Evolutionary conservation across 53 echinoderm and acorn worm species (phyloP), one percentile per base, ranked within the genome.

Genomic region (Echinarachnius parma): DNA sequence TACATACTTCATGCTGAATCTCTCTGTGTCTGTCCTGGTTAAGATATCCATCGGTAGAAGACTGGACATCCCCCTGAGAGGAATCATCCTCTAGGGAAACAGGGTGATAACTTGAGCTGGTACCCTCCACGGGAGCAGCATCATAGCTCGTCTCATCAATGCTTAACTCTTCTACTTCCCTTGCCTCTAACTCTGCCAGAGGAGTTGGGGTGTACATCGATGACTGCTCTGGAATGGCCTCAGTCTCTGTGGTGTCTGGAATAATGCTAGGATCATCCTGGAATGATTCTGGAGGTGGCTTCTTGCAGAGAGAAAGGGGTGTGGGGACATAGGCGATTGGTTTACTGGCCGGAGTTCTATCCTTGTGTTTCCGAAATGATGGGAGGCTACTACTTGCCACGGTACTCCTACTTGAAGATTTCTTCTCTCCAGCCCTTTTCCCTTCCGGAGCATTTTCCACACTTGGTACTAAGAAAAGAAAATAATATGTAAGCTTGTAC

Each of bases 301-400:
- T 69, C 70, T 69, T 69, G 70, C 70, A 69, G 31, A 69, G 70
- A 36, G 53, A 69, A 2, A 69, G 54, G n/a, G 70, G 70, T 22
- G 70, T 69, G 10, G 70, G 70, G 21, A 69, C 70, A 69, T 69
- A 69, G 31, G 32, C 31, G 53, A 69, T 69, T 13, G 53, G 53
- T 34, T 69, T 69, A 34, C 23, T 11, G 27, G 35, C 16, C 21
- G 70, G 70, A 0, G 53, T 69, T 8, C 70, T 30, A 34, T 53
- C 53, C 24, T 53, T 69, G 32, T 2, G 70, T 34, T 36, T 30
- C 3, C 70, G 53, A 24, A 33, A 35, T 13, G 70, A 69, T 13
- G 70, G 70, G 10, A 69, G 15, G 26, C 70, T 34, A 16, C 70
- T 53, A 23, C 53, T 69, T 16, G 52, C 70, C 20, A 69, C 32